Evolutionary conservation across 2,888 invertebrate genomes (phyloP).

Genomic region (Philereme transversata): DNA sequence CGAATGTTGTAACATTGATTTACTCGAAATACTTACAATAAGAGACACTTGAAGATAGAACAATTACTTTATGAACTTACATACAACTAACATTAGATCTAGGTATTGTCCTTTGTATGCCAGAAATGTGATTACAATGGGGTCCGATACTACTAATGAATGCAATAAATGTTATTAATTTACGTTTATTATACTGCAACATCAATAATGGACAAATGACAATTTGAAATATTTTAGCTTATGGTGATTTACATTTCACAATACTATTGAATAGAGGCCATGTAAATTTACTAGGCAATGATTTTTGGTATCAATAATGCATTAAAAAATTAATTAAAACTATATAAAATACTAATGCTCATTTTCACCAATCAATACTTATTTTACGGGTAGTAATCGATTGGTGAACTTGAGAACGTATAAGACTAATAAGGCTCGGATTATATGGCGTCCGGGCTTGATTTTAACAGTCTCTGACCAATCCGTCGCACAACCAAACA

Average conservation of each 20-base stretch:
- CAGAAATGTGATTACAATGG: slow-evolving; percentile 75
- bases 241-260: slow-evolving; percentile 64
- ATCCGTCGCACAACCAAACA: no score
- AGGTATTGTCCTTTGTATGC: slow-evolving; percentile 85
- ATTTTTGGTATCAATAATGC: slow-evolving; percentile 65
- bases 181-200: slow-evolving; percentile 68
- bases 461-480: no score
- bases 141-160: slow-evolving; percentile 60
- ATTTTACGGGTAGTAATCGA: no score
- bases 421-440: no score
- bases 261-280: slow-evolving; percentile 65
- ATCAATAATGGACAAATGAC: slow-evolving; percentile 61
- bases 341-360: slow-evolving; percentile 5
- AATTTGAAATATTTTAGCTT: slow-evolving; percentile 57
- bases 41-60: slow-evolving; percentile 83
- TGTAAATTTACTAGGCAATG: slow-evolving; percentile 55
- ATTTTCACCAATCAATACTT: no score
- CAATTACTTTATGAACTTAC: slow-evolving; percentile 80
- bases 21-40: slow-evolving; percentile 78
- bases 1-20: slow-evolving; percentile 65
- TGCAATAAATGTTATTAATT: slow-evolving; percentile 42
- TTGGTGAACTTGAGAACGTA: no score
- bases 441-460: no score
- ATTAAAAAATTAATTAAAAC: slow-evolving; percentile 45
- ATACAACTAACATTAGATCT: slow-evolving; percentile 83